Percentiles rank a stretch among this genome's conserved stretches.
Conservation (phyloP, 2,113 vertebrate genomes). For the Elaphurus davidianus region DNA sequence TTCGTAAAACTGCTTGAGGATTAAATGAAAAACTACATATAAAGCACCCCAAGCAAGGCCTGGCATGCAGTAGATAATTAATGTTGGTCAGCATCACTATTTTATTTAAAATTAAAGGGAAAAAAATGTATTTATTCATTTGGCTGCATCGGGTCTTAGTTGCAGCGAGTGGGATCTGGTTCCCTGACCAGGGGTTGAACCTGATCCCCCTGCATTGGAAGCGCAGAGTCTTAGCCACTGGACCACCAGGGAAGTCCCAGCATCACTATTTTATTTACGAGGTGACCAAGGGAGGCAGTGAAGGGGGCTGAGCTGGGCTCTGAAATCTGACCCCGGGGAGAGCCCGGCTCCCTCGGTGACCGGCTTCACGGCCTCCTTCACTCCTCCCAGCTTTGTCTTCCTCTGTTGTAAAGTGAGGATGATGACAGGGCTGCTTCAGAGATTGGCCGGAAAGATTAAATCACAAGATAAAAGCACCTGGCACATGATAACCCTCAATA, state of each 20-base stretch:
- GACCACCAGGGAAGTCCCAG: not conserved
- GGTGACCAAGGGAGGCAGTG: not conserved
- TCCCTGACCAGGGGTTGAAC: not conserved
- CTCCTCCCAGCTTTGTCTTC: not conserved
- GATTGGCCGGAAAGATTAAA: not conserved
- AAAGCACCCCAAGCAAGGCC: not conserved
- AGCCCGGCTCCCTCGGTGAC: not conserved
- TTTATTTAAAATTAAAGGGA: not conserved
- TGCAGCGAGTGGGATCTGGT: not conserved
- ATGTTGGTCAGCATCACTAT: fast-evolving
- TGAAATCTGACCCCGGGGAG: not conserved
- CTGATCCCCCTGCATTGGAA: not conserved
- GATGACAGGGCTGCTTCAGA: not conserved
- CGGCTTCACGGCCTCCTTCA: not conserved
- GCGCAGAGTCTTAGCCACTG: not conserved
- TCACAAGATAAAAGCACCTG: not conserved
- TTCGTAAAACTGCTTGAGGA: not conserved
- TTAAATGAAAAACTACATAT: not conserved
- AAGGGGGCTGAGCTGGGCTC: not conserved
- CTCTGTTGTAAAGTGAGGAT: not conserved
- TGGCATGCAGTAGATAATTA: not conserved
- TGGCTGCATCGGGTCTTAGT: not conserved
- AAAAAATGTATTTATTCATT: not conserved
- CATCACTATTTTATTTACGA: not conserved
- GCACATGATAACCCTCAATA: not conserved